phyloP scores from a whole-genome alignment of 1,140 invertebrate species.

The Leptinotarsa lineolata region DNA sequence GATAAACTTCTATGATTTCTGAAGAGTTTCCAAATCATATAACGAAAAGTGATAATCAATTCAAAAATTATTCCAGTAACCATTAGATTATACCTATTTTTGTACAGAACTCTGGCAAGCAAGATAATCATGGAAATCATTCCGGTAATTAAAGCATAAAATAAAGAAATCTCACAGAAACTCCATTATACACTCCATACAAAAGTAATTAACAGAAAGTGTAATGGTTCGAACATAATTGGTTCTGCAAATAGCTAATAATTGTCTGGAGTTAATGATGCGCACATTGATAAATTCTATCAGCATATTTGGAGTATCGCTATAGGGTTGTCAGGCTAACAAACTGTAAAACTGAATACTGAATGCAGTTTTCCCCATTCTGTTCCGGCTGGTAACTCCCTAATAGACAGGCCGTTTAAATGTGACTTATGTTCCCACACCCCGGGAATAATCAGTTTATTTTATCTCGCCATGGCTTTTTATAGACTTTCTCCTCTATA shows the following conservation, averaged over 20 bases:
- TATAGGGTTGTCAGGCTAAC: conserved; percentile 19
- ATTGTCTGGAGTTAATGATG: conserved; percentile 40
- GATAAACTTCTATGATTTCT: no score
- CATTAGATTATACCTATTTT: no score
- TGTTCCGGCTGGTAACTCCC: conserved; percentile 26
- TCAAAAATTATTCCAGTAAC: no score
- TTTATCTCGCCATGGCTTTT: conserved; percentile 28
- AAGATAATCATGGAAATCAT: no score
- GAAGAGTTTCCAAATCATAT: no score
- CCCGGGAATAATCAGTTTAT: conserved; percentile 26
- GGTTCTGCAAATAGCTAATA: conserved; percentile 41
- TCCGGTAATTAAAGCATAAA: background rate
- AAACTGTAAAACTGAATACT: conserved; percentile 29
- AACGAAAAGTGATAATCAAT: no score
- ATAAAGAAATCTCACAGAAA: background rate
- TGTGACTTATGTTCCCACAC: conserved; percentile 33
- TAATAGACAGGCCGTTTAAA: conserved; percentile 32
- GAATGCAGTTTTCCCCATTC: conserved; percentile 20
- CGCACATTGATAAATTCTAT: conserved; percentile 44
- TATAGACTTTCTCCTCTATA: conserved; percentile 14
- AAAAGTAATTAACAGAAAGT: conserved; percentile 28
- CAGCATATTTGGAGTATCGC: conserved; percentile 38
- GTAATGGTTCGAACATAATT: conserved; percentile 39
- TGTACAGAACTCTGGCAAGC: no score
- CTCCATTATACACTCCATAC: background rate